Base-by-base conservation (phyloP, 1,140 invertebrate species). In the Mactra quadrangularis region DNA sequence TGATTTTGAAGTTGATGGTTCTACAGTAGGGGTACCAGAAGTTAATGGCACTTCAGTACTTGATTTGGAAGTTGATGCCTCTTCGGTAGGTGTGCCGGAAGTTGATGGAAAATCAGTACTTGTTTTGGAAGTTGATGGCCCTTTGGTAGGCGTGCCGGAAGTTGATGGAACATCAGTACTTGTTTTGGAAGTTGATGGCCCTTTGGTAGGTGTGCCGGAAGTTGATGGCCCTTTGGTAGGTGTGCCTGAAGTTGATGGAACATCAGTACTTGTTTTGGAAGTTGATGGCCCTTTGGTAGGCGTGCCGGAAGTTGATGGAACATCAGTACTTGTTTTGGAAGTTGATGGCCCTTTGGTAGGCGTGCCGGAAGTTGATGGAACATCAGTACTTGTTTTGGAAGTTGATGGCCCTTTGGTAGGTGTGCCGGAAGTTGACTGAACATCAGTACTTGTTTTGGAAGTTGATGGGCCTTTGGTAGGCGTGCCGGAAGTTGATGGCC, bases 381-480 rank as follows among this genome's bases (percentile, higher is more conserved):
- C n/a, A 15, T 71, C 52, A n/a, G 22, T 6, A 19, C 41, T 52
- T 29, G 66, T 71, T 7, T 31, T 17, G 9, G 19, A 47, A 47
- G 19, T 47, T 35, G 7, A 19, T 9, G 59, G 35, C 31, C n/a
- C n/a, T n/a, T n/a, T n/a, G n/a, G n/a, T n/a, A n/a, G n/a, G n/a
- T n/a, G n/a, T n/a, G n/a, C n/a, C n/a, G n/a, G n/a, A n/a, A n/a
- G n/a, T n/a, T n/a, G n/a, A n/a, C 2, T 19, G 19, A n/a, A 19
- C 25, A n/a, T 19, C 50, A n/a, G n/a, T n/a, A n/a, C n/a, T n/a
- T n/a, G n/a, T n/a, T n/a, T n/a, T n/a, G n/a, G 66, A 27, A 17
- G 47, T 71, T 52, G 27, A 11, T 7, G 25, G 50, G 33, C 52
- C 27, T 35, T 45, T 57, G 17, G 70, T 72, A 15, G 50, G 53